These are phyloP conservation scores for Tamandua tetradactyla DNA, from an alignment of 2,797 vertebrate genomes.

Conservation along the genomic window DNA sequence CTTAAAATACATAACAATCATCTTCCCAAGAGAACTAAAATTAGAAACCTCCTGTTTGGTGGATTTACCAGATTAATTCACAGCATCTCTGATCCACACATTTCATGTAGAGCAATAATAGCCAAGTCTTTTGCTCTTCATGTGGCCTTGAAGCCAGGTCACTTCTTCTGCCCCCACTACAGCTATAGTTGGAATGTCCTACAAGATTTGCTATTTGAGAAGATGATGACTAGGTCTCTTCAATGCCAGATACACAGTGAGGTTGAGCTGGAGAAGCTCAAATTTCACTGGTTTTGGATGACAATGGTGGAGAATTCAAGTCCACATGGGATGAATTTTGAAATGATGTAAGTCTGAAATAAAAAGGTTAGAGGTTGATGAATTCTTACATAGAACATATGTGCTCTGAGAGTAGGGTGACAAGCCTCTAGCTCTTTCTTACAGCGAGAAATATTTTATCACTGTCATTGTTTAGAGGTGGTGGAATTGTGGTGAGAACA, in stretches of 20 bases:
- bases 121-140: not conserved
- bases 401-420: not conserved
- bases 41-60: not conserved
- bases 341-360: not conserved
- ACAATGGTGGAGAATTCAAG: not conserved
- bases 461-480: not conserved
- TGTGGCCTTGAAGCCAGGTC: not conserved
- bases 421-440: not conserved
- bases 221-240: no score
- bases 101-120: not conserved
- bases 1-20: not conserved
- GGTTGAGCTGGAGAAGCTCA: not conserved
- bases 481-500: not conserved
- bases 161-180: rapidly evolving
- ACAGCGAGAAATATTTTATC: not conserved
- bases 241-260: not conserved
- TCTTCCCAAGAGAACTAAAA: not conserved
- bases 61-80: not conserved
- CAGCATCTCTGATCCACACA: not conserved
- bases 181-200: not conserved
- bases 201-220: not conserved
- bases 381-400: not conserved
- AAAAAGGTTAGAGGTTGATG: not conserved
- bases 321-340: not conserved
- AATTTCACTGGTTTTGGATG: not conserved